Evolutionary conservation across 2,797 vertebrate species (phyloP), one percentile per base, ranked within the genome.

Genomic region (Atherinosoma microstoma): DNA sequence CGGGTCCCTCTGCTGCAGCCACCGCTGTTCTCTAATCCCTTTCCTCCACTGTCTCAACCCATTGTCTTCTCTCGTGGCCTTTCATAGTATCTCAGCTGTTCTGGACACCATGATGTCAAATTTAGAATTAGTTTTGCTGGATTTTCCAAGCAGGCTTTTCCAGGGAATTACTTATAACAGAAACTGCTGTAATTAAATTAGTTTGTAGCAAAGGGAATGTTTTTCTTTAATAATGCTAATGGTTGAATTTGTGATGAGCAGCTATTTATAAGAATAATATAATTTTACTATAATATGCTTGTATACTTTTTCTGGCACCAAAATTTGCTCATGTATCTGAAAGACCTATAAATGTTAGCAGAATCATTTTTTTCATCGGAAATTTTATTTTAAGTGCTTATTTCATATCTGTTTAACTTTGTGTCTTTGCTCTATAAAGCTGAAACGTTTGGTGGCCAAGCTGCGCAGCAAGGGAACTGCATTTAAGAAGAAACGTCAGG

Each of bases 391-490:
- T 1, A 47, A n/a, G 1, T 58, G 15, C 20, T 61, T 1, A n/a
- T 58, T 35, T 12, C 22, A 42, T 32, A n/a, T 65, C 62, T 38
- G 5, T 49, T 42, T 0, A 35, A 54, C 60, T 70, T 36, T 76
- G 4, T 75, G 34, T 76, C 24, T 58, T 77, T 58, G 22, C 70
- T 38, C 27, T 78, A 66, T 18, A 79, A 6, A 99, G 98, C 92
- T 99, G 70, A 99, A 99, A 87, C 94, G 94, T n/a, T 94, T 98
- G n/a, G 96, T 99, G 84, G 95, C 42, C 64, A 98, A 97, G 87
- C 90, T 99, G 67, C 95, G 97, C 36, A 95, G 96, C 91, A 99
- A 98, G 91, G 97, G 91, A 84, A 96, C 95, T 0, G 53, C 94
- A 4, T 97, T 95, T 90, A 98, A 98, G 90, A 98, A 97, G 94